Base-by-base conservation (phyloP, 1,140 invertebrate genomes). In the Eumaeus atala region DNA sequence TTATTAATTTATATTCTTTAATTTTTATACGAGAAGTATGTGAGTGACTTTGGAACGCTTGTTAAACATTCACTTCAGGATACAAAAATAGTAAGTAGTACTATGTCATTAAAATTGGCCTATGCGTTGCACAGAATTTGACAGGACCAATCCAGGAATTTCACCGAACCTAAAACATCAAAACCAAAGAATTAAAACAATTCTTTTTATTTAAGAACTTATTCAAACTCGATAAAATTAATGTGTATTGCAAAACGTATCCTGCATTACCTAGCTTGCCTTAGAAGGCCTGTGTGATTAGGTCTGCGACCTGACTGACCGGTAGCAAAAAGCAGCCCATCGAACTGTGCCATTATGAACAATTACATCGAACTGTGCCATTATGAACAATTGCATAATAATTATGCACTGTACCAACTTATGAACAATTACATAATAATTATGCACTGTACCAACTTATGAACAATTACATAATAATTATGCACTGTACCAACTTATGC, bases 211-310 rank as follows among this genome's bases (percentile, higher is more conserved):
- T 44, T 44, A 12, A 17, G 12, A 44, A 44, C 40, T 9, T 14
- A 44, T 44, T 44, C 14, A 44, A 7, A 44, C 40, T 14, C 9
- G 40, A 16, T 14, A 44, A 44, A 44, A 44, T 47, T 10, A 12
- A 48, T 42, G 21, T 5, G 21, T 50, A 58, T 61, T 58, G 35
- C 53, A 53, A 54, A 58, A 61, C 21, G 36, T 57, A 55, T 64
- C 64, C 67, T 61, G 59, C 40, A 58, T 48, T 56, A 55, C 48
- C 36, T 48, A 37, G 56, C 50, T 64, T 54, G 56, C 64, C 59
- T 64, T 64, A 64, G 59, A 61, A 54, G 56, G 59, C 53, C 38
- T 44, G 16, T 16, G 40, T 18, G 40, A 44, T 44, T 44, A 44
- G 40, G 40, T 44, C 40, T 3, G 21, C 21, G 17, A 44, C 40